Conservation (phyloP, 2,113 vertebrate species). For the Patagioenas fasciata region DNA sequence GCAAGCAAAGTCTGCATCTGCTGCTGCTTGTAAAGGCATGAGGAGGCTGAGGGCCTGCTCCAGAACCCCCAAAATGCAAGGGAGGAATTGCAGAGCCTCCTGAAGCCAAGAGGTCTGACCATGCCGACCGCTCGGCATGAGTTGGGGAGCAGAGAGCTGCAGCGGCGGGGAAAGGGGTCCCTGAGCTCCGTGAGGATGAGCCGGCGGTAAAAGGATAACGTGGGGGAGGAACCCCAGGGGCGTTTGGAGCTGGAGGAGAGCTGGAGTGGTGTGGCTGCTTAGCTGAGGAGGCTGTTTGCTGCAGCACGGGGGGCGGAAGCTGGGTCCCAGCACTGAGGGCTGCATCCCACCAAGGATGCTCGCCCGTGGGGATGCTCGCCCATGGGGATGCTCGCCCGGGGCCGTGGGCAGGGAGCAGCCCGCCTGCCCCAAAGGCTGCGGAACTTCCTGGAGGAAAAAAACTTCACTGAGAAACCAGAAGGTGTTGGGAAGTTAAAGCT, state of each 20-base stretch:
- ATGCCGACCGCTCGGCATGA: accelerated
- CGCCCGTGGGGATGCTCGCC: no score
- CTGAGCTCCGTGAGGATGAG: accelerated
- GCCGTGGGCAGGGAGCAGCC: neutral
- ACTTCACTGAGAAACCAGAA: neutral
- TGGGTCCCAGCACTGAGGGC: neutral
- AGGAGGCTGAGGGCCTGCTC: neutral
- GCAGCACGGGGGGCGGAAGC: neutral
- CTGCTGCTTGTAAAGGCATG: neutral
- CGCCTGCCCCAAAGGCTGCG: neutral
- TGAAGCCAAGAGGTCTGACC: neutral
- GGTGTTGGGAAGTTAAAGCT: neutral
- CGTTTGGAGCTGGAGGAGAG: neutral
- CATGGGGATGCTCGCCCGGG: no score
- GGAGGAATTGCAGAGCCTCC: neutral
- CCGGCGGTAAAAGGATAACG: accelerated
- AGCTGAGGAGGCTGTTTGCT: neutral
- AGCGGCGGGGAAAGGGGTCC: neutral
- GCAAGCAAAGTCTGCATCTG: neutral
- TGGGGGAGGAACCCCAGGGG: neutral
- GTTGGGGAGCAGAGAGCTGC: accelerated
- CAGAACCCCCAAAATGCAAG: neutral
- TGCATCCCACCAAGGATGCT: no score
- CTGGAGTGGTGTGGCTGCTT: no score
- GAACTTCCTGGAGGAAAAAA: neutral